phyloP scores from a whole-genome alignment of 2,113 vertebrate genomes.

The Lonchura striata region DNA sequence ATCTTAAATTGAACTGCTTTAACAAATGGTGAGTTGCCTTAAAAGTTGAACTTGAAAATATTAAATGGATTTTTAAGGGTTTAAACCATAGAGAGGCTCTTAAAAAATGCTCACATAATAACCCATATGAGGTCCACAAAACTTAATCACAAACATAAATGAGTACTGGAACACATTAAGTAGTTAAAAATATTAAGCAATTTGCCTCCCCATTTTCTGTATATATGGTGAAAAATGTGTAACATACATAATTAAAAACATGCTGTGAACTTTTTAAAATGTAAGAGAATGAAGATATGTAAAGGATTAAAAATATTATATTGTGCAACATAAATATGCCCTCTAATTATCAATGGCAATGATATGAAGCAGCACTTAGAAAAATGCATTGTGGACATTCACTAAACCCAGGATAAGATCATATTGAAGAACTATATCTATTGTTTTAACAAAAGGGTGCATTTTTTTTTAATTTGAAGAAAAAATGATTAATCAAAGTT shows the following conservation, averaged over 20 bases:
- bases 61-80: constrained; percentile 62
- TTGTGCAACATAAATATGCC: not conserved
- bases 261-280: not conserved
- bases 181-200: not conserved
- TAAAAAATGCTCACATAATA: constrained; percentile 23
- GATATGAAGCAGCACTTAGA: not conserved
- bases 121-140: not conserved
- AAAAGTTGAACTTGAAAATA: constrained; percentile 63
- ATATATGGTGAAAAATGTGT: not conserved
- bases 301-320: not conserved
- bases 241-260: not conserved
- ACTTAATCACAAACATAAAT: not conserved
- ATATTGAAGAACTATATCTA: not conserved
- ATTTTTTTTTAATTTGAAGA: not conserved
- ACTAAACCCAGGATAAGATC: not conserved
- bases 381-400: not conserved
- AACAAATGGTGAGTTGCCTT: constrained; percentile 42
- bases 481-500: not conserved
- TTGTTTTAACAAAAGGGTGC: not conserved
- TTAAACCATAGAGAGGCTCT: constrained; percentile 38
- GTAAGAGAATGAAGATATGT: not conserved
- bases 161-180: not conserved
- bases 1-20: constrained; percentile 66
- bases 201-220: not conserved
- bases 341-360: not conserved